Base-by-base conservation (phyloP, 1,140 invertebrate genomes). In the Piezodorus guildinii region DNA sequence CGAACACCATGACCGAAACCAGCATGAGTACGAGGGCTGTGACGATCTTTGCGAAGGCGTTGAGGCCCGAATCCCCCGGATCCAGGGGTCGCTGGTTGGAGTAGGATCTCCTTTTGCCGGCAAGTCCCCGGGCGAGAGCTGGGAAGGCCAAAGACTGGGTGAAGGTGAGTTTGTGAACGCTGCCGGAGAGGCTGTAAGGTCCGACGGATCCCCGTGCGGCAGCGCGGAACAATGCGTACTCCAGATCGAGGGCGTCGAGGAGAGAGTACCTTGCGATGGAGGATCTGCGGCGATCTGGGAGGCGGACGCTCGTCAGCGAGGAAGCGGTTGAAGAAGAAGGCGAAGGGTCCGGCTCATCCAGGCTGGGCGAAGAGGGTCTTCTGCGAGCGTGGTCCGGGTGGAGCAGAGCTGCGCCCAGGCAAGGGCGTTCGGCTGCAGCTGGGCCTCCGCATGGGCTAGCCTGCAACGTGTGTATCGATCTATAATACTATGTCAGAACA, bases 141-240 rank as follows among this genome's bases (percentile, higher is more conserved):
- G 85, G 85, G 71, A 87, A 87, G 1, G 85, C 85, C 60, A 87
- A 70, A 66, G 83, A 85, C 74, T 86, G 85, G 0, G 85, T 87
- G 70, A 88, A 87, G 16, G 85, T 87, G 66, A 88, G 74, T 73
- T 86, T 86, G 72, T 86, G 84, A 49, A 87, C 73, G 45, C 84
- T 86, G 70, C 85, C 84, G 46, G 83, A 85, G 1, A 86, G 71
- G 12, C 83, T 85, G 70, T 86, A 86, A 0, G 84, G 84, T 14
- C 85, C 85, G 12, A 86, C 83, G 12, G 83, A 85, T 17, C 84
- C 84, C 9, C 84, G 74, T 0, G 84, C 83, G 1, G 83, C 83
- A 0, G 84, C 84, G 43, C 84, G 75, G 21, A 86, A 70, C 3
- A 85, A 72, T 0, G 83, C 83, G 72, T 85, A 87, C 68, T 87